Evolutionary conservation across 2,797 vertebrate species (phyloP), one percentile per base, ranked within the genome.

Genomic region (Hephaestus fuliginosus): DNA sequence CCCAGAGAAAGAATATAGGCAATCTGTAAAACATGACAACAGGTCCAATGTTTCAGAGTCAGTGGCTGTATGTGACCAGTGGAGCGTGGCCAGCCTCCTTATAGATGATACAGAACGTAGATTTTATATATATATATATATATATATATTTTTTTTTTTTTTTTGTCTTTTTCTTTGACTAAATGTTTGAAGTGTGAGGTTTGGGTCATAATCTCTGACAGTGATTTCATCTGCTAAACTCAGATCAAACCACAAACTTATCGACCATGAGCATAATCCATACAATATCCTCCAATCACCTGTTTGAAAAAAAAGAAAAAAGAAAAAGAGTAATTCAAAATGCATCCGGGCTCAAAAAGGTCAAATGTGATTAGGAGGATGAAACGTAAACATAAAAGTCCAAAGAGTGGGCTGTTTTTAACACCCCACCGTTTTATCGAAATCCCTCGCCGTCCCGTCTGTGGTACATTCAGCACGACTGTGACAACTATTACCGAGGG

Each of bases 1-100:
- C 85, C 76, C 33, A 39, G 80, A 91, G 82, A 82, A 48, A 85
- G 56, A 85, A 80, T 69, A 83, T 36, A 91, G 88, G 88, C 84
- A 71, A 80, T 86, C 80, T 82, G 74, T 86, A 81, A 83, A 91
- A 58, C 51, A 80, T 82, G 67, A 87, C 13, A 17, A 81, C 85
- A 84, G 76, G 82, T 85, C 70, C 69, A 41, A 87, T 56, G 82
- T 65, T 76, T 82, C 41, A 74, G 66, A 76, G 80, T 74, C 66
- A 57, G 83, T 62, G 83, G 61, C 74, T 39, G 3, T 46, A 57
- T 15, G 41, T 51, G 30, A 74, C 13, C 6, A 33, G 49, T 25
- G 70, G 46, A 73, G 66, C 10, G 9, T 60, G 30, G 30, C 72
- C 49, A 39, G 28, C 52, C 60, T 81, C 70, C 39, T 25, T 44